A percentile compares a stretch with the other conserved stretches of the same genome.
Evolutionary conservation across 1,140 invertebrate species (phyloP).

Genomic region (Eumeta japonica): DNA sequence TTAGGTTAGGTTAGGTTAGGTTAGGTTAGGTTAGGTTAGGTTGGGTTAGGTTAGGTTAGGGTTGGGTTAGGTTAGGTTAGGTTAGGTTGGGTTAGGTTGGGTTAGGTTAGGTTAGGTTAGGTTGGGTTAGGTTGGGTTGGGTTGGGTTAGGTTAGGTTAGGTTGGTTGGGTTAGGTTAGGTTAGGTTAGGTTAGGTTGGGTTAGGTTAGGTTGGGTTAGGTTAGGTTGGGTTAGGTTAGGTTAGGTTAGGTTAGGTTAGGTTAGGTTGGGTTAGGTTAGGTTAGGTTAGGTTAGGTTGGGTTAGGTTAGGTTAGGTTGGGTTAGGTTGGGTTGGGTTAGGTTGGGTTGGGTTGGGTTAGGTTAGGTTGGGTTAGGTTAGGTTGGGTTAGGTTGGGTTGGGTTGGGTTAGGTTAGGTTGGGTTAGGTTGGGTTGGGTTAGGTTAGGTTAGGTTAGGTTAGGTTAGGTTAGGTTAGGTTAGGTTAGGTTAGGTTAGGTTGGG

Average conservation of each 20-base stretch:
- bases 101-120: not conserved
- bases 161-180: too few relatives aligned
- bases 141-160: not conserved
- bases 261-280: constrained; percentile 18
- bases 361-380: constrained; percentile 17
- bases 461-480: constrained; percentile 19
- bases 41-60: too few relatives aligned
- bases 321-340: not conserved
- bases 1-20: constrained; percentile 5
- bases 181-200: constrained; percentile 2
- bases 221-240: constrained; percentile 5
- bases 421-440: constrained; percentile 12
- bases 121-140: constrained; percentile 1
- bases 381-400: constrained; percentile 12
- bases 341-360: constrained; percentile 4
- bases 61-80: constrained; percentile 14
- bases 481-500: constrained; percentile 14
- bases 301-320: constrained; percentile 11
- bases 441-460: constrained; percentile 13
- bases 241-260: constrained; percentile 9
- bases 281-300: constrained; percentile 22
- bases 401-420: constrained; percentile 12
- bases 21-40: constrained; percentile 6
- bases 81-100: constrained; percentile 6
- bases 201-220: constrained; percentile 4